phyloP scores from a whole-genome alignment of 2,113 vertebrate genomes.

The Pantherophis guttatus region DNA sequence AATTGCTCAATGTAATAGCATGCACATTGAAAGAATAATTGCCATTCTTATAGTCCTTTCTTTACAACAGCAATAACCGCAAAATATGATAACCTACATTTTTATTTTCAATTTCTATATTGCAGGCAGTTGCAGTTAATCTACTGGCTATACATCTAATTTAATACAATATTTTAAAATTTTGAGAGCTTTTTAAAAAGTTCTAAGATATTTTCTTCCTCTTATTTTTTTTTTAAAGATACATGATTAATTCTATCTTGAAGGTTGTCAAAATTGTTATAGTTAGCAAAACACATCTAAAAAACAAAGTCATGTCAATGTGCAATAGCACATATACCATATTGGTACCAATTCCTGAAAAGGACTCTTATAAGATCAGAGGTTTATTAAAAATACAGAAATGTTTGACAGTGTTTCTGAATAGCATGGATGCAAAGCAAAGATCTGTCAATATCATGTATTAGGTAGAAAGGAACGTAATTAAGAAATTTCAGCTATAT shows the following conservation, averaged over 20 bases:
- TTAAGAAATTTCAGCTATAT: slow-evolving; percentile 63
- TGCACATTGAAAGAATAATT: not conserved
- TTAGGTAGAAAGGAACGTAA: slow-evolving; percentile 54
- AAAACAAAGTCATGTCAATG: slow-evolving; percentile 60
- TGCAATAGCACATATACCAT: slow-evolving; percentile 65
- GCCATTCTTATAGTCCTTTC: not conserved
- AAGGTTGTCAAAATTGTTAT: slow-evolving; percentile 51
- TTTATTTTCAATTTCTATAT: not conserved
- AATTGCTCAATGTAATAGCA: not conserved
- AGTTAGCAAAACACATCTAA: slow-evolving; percentile 61
- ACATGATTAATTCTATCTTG: slow-evolving; percentile 48
- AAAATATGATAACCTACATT: not conserved
- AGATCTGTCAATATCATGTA: slow-evolving; percentile 67
- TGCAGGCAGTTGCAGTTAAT: slow-evolving; percentile 46
- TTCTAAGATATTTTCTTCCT: slow-evolving; percentile 8
- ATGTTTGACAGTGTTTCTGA: slow-evolving; percentile 73
- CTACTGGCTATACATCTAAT: slow-evolving; percentile 46
- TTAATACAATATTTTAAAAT: slow-evolving; percentile 57
- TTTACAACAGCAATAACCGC: not conserved
- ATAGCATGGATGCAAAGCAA: slow-evolving; percentile 65
- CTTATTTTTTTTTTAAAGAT: slow-evolving; percentile 32
- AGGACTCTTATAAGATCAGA: slow-evolving; percentile 62
- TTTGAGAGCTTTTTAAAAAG: not conserved
- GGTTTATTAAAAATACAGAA: slow-evolving; percentile 63
- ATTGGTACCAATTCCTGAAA: slow-evolving; percentile 59